These are phyloP conservation scores for Drosophila greeni DNA, from an alignment of 2,888 invertebrate genomes.

Conservation along the genomic window DNA sequence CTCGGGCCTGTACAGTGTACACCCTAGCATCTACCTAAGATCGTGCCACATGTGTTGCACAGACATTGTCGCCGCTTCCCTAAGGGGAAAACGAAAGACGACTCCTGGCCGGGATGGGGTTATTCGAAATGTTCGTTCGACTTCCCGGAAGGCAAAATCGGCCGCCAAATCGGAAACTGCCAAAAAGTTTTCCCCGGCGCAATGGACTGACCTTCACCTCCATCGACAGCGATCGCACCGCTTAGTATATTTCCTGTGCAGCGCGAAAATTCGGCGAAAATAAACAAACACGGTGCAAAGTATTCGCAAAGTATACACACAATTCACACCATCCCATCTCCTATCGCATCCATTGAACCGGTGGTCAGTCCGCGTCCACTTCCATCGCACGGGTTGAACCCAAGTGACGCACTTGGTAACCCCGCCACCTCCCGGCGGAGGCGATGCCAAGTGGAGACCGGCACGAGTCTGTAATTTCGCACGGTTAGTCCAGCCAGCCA, in stretches of 20 bases:
- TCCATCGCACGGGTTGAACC: slow-evolving; percentile 17
- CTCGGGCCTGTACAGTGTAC: slow-evolving; percentile 1
- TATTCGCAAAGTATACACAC: slow-evolving; percentile 40
- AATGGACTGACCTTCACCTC: slow-evolving; percentile 57
- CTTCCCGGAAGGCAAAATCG: slow-evolving; percentile 27
- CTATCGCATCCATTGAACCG: slow-evolving; percentile 14
- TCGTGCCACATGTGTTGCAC: slow-evolving; percentile 69
- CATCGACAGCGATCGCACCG: slow-evolving; percentile 12
- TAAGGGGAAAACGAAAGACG: slow-evolving; percentile 27
- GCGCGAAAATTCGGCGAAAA: slow-evolving; percentile 26
- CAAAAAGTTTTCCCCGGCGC: slow-evolving; percentile 11
- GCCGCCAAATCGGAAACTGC: slow-evolving; percentile 26
- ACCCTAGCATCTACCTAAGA: slow-evolving; percentile 34
- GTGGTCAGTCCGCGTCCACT: slow-evolving; percentile 13
- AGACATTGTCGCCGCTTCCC: slow-evolving; percentile 43
- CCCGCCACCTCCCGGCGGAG: slow-evolving; percentile 16
- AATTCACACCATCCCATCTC: slow-evolving; percentile 17
- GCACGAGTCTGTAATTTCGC: slow-evolving; percentile 47
- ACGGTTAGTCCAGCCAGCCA: slow-evolving; percentile 39
- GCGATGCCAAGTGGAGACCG: slow-evolving; percentile 27
- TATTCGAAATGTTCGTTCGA: slow-evolving; percentile 13
- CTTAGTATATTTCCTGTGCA: slow-evolving; percentile 45
- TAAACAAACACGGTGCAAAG: slow-evolving; percentile 36
- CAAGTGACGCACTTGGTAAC: slow-evolving; percentile 42
- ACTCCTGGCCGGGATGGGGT: slow-evolving; percentile 30